Evolutionary conservation across 2,888 invertebrate species (phyloP).

Genomic region (Lottia scabra): DNA sequence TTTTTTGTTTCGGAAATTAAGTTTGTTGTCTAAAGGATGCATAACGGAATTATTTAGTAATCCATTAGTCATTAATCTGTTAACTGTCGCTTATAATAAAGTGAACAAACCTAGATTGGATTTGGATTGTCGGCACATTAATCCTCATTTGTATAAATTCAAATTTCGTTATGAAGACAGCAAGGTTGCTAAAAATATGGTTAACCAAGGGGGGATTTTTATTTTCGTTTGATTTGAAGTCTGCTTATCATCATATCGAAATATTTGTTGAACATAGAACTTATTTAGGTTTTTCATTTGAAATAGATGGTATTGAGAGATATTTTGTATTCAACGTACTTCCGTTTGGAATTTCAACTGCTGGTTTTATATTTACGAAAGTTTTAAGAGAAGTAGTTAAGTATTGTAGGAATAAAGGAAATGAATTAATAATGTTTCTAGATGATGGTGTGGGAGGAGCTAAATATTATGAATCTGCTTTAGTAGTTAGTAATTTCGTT

Average conservation of each 20-base stretch:
- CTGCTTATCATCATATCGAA: constrained; percentile 27
- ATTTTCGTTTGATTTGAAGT: constrained; percentile 22
- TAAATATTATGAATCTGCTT: constrained; percentile 8
- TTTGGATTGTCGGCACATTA: too few species aligned
- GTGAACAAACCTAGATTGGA: constrained; percentile 19
- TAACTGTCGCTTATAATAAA: constrained; percentile 28
- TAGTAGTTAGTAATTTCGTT: constrained; percentile 8
- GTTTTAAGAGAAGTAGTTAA: constrained; percentile 19
- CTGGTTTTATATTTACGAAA: constrained; percentile 14
- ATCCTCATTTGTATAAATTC: constrained; percentile 21
- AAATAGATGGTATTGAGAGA: neutral
- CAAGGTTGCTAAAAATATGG: constrained; percentile 11
- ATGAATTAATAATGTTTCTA: constrained; percentile 27
- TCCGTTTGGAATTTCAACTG: constrained; percentile 29
- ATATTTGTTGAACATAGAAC: constrained; percentile 15
- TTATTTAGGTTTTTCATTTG: constrained; percentile 21
- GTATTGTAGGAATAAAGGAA: constrained; percentile 20
- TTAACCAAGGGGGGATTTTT: constrained; percentile 19
- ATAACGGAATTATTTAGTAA: constrained; percentile 13
- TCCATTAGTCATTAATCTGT: constrained; percentile 15
- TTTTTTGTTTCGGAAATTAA: constrained; percentile 26
- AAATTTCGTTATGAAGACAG: constrained; percentile 26
- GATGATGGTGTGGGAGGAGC: constrained; percentile 29
- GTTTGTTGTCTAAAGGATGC: constrained; percentile 22
- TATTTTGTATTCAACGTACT: constrained; percentile 34